These are phyloP conservation scores for Zaprionus kolodkinae DNA, from an alignment of 1,140 invertebrate genomes.

Conservation along the genomic window DNA sequence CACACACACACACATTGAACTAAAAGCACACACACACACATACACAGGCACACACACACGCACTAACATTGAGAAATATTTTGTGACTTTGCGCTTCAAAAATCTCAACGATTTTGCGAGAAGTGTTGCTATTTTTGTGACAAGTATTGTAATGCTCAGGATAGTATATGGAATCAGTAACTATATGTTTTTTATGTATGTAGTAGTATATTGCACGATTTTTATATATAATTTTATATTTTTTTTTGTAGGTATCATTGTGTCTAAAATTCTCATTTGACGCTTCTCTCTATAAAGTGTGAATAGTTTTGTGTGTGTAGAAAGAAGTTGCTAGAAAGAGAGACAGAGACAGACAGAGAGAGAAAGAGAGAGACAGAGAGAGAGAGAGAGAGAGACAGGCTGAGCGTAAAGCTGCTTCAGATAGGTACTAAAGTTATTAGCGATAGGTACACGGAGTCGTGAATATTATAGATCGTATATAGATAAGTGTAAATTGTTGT, in stretches of 20 bases:
- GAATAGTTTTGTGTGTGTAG: neutral
- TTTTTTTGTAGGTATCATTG: neutral
- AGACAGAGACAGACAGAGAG: conserved; percentile 9
- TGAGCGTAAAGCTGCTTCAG: conserved; percentile 34
- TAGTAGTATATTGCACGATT: neutral
- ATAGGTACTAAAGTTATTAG: conserved; percentile 59
- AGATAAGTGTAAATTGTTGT: conserved; percentile 28
- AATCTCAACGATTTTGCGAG: neutral
- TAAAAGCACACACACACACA: neutral
- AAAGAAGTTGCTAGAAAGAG: neutral
- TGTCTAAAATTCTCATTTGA: conserved; percentile 4
- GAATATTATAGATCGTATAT: conserved; percentile 35
- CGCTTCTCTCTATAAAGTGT: neutral
- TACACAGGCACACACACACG: no score
- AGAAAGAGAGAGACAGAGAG: conserved; percentile 16
- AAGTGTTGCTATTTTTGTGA: neutral
- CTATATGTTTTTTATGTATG: conserved; percentile 1
- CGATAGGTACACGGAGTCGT: conserved; percentile 60
- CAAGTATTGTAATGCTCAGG: neutral
- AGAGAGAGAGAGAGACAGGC: conserved; percentile 26
- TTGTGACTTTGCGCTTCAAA: conserved; percentile 2
- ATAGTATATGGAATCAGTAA: neutral
- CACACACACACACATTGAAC: conserved; percentile 17
- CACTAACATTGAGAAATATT: neutral
- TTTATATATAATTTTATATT: neutral